Conservation (phyloP, 2,888 invertebrate species). For the Antitype chi region DNA sequence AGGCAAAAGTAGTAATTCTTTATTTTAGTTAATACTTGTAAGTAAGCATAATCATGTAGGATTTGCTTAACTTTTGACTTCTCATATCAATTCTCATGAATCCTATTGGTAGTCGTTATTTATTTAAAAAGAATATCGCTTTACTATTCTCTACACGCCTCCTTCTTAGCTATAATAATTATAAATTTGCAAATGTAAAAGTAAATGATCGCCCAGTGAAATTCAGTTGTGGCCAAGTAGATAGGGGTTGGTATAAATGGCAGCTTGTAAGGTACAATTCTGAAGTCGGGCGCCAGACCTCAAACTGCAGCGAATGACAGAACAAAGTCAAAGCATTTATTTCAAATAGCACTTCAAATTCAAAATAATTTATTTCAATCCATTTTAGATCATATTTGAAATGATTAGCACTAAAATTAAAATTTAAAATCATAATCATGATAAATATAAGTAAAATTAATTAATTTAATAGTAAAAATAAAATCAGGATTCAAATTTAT, state of each 20-base stretch:
- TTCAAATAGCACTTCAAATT: too few species aligned
- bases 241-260: too few species aligned
- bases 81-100: background rate
- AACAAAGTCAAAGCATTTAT: background rate
- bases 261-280: slow-evolving; percentile 18
- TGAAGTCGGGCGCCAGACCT: background rate
- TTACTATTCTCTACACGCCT: background rate
- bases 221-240: background rate
- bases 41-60: background rate
- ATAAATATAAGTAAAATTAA: too few species aligned
- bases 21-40: background rate
- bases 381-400: too few species aligned
- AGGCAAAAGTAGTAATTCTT: background rate
- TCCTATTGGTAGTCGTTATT: background rate
- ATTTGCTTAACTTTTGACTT: background rate
- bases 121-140: background rate
- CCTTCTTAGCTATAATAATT: background rate
- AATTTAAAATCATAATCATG: too few species aligned
- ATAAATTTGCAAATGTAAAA: background rate
- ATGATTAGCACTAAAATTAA: too few species aligned
- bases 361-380: too few species aligned
- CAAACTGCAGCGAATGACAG: background rate
- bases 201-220: background rate
- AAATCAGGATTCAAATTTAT: too few species aligned
- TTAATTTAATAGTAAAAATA: too few species aligned